Evolutionary conservation across 2,113 vertebrate genomes (phyloP), one percentile per base, ranked within the genome.

Genomic region (Riparia riparia): DNA sequence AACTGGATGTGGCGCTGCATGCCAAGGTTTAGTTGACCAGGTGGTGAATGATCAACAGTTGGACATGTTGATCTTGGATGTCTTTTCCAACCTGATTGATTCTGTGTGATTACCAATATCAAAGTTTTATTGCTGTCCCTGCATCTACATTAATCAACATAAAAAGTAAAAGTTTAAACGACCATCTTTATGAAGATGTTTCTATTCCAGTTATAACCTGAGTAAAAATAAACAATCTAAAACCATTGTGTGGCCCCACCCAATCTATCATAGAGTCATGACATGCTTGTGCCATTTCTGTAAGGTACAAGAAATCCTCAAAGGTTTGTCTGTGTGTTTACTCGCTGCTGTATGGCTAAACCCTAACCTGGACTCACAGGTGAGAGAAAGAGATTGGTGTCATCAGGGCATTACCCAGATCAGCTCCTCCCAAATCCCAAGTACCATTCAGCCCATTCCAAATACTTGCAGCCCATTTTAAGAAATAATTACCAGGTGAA

Each of bases 51-150:
- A 3, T 31, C 47, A 31, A 0, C 26, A n/a, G 29, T 19, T 77
- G 85, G 69, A 41, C 58, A 64, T 2, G 1, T 26, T 45, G 49
- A 64, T 12, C 26, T 42, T 69, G 15, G 24, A 51, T 14, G 17
- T 50, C 15, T 65, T 84, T 66, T 60, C 45, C 37, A 76, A 11
- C 24, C 7, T 39, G 32, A 84, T 53, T 8, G 9, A 31, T 56
- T 50, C 19, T 29, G 9, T 54, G 5, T 61, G 26, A 61, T 72
- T 81, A 25, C 22, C 54, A 61, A 8, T 44, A 85, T 34, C 28
- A 70, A 76, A 83, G 42, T 79, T 89, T 50, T 47, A 93, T 70
- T 92, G 69, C 78, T 97, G 78, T 78, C 76, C 51, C 85, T 92
- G 56, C 37, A 73, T 79, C 76, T 65, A 21, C 16, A 57, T 94